phyloP scores from a whole-genome alignment of 2,888 invertebrate species.

The Ptycholaimellus sp. region DNA sequence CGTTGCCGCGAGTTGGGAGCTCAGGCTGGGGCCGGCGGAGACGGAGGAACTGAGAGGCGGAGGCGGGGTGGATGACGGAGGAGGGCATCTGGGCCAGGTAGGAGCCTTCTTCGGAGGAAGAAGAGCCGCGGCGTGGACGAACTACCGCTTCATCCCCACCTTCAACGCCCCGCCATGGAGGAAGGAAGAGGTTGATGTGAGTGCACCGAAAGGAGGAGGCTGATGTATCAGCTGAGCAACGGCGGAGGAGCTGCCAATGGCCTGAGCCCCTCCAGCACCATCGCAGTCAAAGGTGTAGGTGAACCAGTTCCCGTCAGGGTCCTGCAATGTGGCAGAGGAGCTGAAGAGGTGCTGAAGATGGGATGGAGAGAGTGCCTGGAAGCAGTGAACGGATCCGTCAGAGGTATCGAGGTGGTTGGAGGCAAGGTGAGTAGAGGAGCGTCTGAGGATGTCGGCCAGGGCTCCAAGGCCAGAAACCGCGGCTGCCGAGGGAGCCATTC shows the following conservation, averaged over 20 bases:
- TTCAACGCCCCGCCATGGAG: too few relatives aligned
- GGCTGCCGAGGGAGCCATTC: too few relatives aligned
- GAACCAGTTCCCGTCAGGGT: constrained; percentile 43
- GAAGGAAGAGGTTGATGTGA: too few relatives aligned
- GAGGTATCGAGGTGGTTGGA: constrained; percentile 54
- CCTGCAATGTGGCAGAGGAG: constrained; percentile 19
- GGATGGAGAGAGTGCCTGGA: too few relatives aligned
- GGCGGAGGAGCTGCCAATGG: too few relatives aligned
- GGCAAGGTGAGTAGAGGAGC: constrained; percentile 42
- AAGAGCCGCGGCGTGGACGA: constrained; percentile 1
- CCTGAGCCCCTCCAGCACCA: too few relatives aligned
- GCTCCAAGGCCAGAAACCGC: constrained; percentile 9
- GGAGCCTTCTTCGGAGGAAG: not conserved
- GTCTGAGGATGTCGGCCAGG: constrained; percentile 17
- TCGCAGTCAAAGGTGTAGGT: constrained; percentile 63
- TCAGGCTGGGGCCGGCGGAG: too few relatives aligned
- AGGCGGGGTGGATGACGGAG: constrained; percentile 3
- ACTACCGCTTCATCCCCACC: too few relatives aligned
- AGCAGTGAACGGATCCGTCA: constrained; percentile 60
- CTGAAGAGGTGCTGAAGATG: constrained; percentile 6
- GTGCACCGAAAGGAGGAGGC: too few relatives aligned
- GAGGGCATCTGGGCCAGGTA: not conserved
- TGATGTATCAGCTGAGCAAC: too few relatives aligned
- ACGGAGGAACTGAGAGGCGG: not conserved
- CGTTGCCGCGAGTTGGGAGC: too few relatives aligned